phyloP scores from a whole-genome alignment of 2,113 vertebrate genomes.

The Lucifuga dentata region DNA sequence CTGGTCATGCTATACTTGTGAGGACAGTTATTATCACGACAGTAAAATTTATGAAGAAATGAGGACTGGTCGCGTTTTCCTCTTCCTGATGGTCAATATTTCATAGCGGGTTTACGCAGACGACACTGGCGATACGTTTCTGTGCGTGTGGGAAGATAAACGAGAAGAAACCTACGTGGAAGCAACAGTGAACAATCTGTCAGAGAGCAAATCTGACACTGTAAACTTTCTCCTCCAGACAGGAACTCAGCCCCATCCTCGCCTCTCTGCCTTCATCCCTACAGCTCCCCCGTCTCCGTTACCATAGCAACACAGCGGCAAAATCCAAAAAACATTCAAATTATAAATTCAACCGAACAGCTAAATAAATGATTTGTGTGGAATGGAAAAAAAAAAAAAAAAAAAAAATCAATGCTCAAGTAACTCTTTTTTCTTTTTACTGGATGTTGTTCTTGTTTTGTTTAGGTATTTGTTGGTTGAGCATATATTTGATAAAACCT shows the following conservation, averaged over 20 bases:
- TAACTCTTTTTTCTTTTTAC: conserved; percentile 23
- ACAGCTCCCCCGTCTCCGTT: conserved; percentile 35
- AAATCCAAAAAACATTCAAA: conserved; percentile 30
- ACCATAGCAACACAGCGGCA: conserved; percentile 63
- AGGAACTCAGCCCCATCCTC: neutral
- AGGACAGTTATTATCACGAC: too few relatives aligned
- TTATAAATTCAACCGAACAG: conserved; percentile 49
- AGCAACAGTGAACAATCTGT: neutral
- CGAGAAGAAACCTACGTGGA: conserved; percentile 7
- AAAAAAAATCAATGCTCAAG: conserved; percentile 40
- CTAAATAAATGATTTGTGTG: conserved; percentile 56
- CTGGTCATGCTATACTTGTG: too few relatives aligned
- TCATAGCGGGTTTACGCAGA: neutral
- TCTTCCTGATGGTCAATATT: neutral
- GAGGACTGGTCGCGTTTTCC: neutral
- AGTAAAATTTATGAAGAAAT: too few relatives aligned
- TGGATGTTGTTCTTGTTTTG: conserved; percentile 7
- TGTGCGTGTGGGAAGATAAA: conserved; percentile 23
- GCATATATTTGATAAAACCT: conserved; percentile 25
- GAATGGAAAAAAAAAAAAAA: too few relatives aligned
- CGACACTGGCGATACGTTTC: neutral
- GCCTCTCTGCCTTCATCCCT: conserved; percentile 21
- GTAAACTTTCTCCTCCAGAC: conserved; percentile 43
- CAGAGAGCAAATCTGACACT: conserved; percentile 23
- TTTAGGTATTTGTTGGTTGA: conserved; percentile 19